Evolutionary conservation across 2,113 vertebrate species (phyloP).

Genomic region (Lepus americanus): DNA sequence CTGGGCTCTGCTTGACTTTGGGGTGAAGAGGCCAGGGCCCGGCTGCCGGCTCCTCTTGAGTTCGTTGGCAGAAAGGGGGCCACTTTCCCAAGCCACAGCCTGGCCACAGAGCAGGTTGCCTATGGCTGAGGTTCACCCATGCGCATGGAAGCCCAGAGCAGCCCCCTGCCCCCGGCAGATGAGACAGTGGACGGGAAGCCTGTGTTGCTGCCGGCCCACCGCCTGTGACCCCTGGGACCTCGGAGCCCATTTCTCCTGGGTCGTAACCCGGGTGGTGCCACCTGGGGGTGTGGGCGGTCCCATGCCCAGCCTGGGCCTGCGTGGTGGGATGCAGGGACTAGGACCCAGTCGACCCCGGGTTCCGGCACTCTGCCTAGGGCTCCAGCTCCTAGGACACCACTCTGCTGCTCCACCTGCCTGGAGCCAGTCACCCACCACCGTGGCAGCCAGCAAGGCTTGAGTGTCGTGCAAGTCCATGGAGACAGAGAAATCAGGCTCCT

Average conservation of each 20-base stretch:
- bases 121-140: rapidly evolving
- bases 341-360: rapidly evolving
- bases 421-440: background rate
- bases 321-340: background rate
- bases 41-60: rapidly evolving
- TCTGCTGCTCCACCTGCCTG: rapidly evolving
- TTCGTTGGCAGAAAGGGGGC: rapidly evolving
- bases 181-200: rapidly evolving
- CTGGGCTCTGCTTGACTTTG: background rate
- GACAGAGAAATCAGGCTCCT: rapidly evolving
- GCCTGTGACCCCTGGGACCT: background rate
- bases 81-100: rapidly evolving
- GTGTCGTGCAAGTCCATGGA: background rate
- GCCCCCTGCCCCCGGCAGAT: rapidly evolving
- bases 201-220: too few species aligned
- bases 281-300: rapidly evolving
- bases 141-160: rapidly evolving
- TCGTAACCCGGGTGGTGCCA: rapidly evolving
- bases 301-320: rapidly evolving
- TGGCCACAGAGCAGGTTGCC: too few species aligned
- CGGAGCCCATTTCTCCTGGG: background rate
- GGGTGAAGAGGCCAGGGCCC: rapidly evolving
- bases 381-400: rapidly evolving
- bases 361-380: too few species aligned
- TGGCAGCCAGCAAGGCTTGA: background rate